These are phyloP conservation scores for Callospermophilus lateralis DNA, from an alignment of 2,113 vertebrate genomes.

Conservation along the genomic window DNA sequence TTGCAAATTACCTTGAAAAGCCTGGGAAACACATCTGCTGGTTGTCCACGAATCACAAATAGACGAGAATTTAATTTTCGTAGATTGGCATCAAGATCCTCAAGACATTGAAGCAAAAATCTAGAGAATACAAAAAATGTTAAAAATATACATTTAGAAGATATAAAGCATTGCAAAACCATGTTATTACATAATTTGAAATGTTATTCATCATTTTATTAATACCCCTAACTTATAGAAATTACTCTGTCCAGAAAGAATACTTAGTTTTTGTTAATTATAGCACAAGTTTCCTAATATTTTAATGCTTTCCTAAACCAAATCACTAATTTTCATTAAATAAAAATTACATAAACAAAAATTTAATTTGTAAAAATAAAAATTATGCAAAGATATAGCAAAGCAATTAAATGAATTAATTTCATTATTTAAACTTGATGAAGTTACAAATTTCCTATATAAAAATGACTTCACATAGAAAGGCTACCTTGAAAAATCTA, in stretches of 20 bases:
- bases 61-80: slow-evolving; percentile 96
- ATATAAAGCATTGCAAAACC: slow-evolving; percentile 20
- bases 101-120: slow-evolving; percentile 97
- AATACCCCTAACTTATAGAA: neutral
- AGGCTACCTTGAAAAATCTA: slow-evolving; percentile 33
- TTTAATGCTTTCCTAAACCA: slow-evolving; percentile 36
- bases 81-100: slow-evolving; percentile 96
- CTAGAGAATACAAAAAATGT: slow-evolving; percentile 83
- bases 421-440: neutral
- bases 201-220: neutral
- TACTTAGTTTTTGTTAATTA: neutral
- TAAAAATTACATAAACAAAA: slow-evolving; percentile 36
- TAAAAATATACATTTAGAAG: slow-evolving; percentile 51
- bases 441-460: neutral
- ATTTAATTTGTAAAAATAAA: slow-evolving; percentile 54
- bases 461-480: slow-evolving; percentile 22
- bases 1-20: slow-evolving; percentile 94
- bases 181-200: slow-evolving; percentile 1
- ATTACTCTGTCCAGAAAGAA: neutral
- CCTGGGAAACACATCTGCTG: slow-evolving; percentile 97
- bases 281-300: slow-evolving; percentile 4
- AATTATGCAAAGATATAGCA: slow-evolving; percentile 15
- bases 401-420: slow-evolving; percentile 27
- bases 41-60: slow-evolving; percentile 98
- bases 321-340: slow-evolving; percentile 52